phyloP scores from a whole-genome alignment of 2,113 vertebrate species.

The Pteropus alecto region DNA sequence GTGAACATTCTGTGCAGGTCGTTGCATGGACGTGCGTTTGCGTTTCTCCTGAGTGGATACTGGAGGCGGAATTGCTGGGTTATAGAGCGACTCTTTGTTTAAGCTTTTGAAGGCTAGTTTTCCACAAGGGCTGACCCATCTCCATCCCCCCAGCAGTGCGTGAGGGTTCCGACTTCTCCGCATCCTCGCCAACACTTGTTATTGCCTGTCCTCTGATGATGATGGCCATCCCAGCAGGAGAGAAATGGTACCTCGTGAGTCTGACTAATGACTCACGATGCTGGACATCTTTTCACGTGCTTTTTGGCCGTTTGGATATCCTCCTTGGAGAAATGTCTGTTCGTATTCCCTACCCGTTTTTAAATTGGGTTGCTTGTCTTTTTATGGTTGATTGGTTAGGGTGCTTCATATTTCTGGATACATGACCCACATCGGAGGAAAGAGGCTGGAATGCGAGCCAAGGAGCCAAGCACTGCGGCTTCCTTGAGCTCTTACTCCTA shows the following conservation, averaged over 20 bases:
- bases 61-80: not conserved
- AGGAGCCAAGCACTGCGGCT: not conserved
- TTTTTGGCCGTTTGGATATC: not conserved
- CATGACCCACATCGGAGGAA: not conserved
- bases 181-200: too few species aligned
- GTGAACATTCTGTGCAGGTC: accelerated
- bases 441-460: not conserved
- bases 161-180: accelerated
- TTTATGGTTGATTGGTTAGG: not conserved
- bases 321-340: not conserved
- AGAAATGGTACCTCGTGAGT: not conserved
- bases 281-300: not conserved
- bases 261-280: not conserved
- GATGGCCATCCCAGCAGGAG: not conserved
- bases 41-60: not conserved
- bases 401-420: not conserved
- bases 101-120: not conserved
- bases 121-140: accelerated
- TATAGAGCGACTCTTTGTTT: not conserved
- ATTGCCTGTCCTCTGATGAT: not conserved
- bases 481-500: not conserved
- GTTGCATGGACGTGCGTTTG: not conserved
- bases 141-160: accelerated
- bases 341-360: not conserved
- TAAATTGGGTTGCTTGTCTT: not conserved